Conservation (phyloP, 2,888 invertebrate genomes). For the Polydrusus pterygomalis region DNA sequence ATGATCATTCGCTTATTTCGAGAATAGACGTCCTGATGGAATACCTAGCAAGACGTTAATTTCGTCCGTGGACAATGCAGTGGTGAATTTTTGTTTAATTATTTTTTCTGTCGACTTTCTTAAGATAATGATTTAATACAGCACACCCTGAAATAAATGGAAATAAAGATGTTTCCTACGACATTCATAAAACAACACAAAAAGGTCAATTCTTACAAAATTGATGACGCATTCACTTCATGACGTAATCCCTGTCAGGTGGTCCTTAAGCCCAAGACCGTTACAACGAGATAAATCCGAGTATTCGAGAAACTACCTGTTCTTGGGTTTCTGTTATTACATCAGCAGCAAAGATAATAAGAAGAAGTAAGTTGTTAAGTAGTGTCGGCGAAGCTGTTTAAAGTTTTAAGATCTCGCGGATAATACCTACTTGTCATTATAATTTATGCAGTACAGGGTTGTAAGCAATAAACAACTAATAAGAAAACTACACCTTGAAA, state of each 20-base stretch:
- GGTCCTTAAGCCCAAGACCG: conserved; percentile 25
- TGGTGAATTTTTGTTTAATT: too few species aligned
- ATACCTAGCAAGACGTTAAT: too few species aligned
- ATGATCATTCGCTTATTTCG: too few species aligned
- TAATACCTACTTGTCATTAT: not conserved
- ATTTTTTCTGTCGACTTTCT: too few species aligned
- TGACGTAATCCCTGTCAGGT: conserved; percentile 32
- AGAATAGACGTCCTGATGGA: too few species aligned
- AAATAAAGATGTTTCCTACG: not conserved
- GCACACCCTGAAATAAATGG: too few species aligned
- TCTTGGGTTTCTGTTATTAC: conserved; percentile 9
- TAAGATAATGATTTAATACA: too few species aligned
- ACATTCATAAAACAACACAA: not conserved
- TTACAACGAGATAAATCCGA: conserved; percentile 19
- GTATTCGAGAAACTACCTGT: conserved; percentile 32
- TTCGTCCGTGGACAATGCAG: too few species aligned
- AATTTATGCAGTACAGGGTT: not conserved
- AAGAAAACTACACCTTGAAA: not conserved
- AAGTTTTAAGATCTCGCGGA: not conserved
- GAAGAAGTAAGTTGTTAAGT: not conserved
- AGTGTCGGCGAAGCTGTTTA: conserved; percentile 5
- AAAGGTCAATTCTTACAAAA: conserved; percentile 2
- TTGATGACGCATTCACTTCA: not conserved
- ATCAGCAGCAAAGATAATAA: conserved; percentile 20
- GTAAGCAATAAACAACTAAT: not conserved